Conservation (phyloP, 2,797 vertebrate species). For the Tachyglossus aculeatus region DNA sequence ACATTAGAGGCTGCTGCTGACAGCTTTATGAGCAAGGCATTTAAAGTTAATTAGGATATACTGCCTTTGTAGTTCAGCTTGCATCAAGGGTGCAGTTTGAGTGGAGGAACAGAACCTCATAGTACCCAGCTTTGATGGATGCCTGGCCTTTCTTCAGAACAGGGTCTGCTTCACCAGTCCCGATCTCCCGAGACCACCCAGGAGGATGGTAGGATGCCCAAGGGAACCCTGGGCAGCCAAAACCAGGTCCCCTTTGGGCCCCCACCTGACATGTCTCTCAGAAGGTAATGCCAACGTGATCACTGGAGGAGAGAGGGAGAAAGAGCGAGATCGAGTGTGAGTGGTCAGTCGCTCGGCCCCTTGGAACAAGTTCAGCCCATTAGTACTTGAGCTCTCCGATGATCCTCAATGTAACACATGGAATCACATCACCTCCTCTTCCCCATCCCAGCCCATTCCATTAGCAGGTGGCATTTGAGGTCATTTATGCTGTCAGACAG, state of each 20-base stretch:
- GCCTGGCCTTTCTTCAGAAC: neutral
- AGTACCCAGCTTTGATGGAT: slow-evolving; percentile 12
- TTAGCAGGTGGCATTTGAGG: neutral
- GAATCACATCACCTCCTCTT: neutral
- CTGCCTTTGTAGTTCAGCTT: slow-evolving; percentile 46
- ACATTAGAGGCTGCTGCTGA: slow-evolving; percentile 54
- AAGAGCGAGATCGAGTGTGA: too few relatives aligned
- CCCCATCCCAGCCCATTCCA: too few relatives aligned
- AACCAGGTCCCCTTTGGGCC: slow-evolving; percentile 3
- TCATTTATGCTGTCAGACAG: neutral
- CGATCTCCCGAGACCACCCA: neutral
- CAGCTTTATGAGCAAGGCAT: slow-evolving; percentile 63
- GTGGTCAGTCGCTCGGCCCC: too few relatives aligned
- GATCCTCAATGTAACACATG: neutral
- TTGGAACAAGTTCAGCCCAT: neutral
- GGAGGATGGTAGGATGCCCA: neutral
- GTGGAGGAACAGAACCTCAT: slow-evolving; percentile 15
- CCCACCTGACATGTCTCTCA: slow-evolving; percentile 13
- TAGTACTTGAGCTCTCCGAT: neutral
- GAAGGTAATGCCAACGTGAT: too few relatives aligned
- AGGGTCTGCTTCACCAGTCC: neutral
- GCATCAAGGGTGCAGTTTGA: slow-evolving; percentile 26
- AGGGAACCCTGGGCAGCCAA: neutral
- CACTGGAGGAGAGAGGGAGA: too few relatives aligned
- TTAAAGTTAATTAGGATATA: slow-evolving; percentile 66